Percentiles rank a stretch among this genome's conserved stretches.
Conservation (phyloP, 1,140 invertebrate species). For the Pseudomyrmex cubaensis region DNA sequence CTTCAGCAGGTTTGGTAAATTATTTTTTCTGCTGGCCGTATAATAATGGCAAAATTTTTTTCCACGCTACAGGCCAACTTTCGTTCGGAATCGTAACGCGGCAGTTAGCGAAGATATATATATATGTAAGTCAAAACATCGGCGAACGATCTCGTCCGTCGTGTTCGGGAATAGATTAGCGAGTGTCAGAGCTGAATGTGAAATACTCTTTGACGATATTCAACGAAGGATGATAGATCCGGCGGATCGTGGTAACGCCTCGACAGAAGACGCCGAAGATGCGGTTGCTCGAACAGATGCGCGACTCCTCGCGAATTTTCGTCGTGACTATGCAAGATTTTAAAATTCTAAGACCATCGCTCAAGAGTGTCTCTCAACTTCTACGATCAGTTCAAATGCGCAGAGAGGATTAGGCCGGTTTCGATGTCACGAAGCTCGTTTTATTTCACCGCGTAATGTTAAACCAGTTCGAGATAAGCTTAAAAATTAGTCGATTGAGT, state of each 20-base stretch:
- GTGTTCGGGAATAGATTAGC: constrained; percentile 58
- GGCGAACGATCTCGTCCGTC: constrained; percentile 18
- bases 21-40: no score
- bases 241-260: constrained; percentile 42
- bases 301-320: constrained; percentile 48
- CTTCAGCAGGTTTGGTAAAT: no score
- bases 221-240: constrained; percentile 57
- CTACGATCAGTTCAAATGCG: background rate
- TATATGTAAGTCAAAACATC: constrained; percentile 20
- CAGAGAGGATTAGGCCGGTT: no score
- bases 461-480: no score
- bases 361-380: constrained; percentile 10
- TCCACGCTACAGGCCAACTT: background rate
- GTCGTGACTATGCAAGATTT: constrained; percentile 46
- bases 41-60: background rate
- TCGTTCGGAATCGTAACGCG: background rate
- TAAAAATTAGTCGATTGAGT: background rate
- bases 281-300: constrained; percentile 42
- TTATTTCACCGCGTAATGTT: no score
- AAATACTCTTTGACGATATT: constrained; percentile 57
- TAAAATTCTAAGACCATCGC: constrained; percentile 18
- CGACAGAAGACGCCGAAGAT: constrained; percentile 45
- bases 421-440: no score
- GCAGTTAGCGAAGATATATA: background rate
- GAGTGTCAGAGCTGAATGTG: constrained; percentile 54